phyloP scores from a whole-genome alignment of 1,140 invertebrate species.

The Eurosta solidaginis region DNA sequence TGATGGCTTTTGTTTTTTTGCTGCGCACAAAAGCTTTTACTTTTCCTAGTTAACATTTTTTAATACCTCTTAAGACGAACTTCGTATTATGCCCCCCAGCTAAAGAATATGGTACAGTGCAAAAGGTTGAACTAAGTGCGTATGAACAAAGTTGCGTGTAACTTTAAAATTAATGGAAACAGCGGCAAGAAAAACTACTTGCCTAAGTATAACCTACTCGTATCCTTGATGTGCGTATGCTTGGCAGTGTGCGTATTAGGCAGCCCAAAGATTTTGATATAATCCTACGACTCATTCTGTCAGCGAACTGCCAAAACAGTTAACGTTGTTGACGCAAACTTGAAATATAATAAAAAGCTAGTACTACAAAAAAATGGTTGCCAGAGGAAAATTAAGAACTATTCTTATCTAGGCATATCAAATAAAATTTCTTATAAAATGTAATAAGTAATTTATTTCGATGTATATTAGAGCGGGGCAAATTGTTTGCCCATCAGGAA shows the following conservation, averaged over 20 bases:
- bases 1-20: not conserved
- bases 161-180: slow-evolving; percentile 12
- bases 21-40: not conserved
- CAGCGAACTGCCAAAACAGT: not conserved
- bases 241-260: not conserved
- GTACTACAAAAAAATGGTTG: no score
- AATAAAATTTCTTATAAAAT: no score
- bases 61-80: not conserved
- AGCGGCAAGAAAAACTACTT: not conserved
- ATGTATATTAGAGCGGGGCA: no score
- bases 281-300: not conserved
- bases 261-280: not conserved
- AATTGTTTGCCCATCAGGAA: no score
- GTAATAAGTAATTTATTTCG: no score
- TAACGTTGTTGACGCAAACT: not conserved
- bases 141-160: not conserved
- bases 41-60: not conserved
- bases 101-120: not conserved
- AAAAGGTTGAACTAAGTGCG: not conserved
- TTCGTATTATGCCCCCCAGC: not conserved
- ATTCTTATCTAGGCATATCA: no score
- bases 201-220: no score
- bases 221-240: not conserved
- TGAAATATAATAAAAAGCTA: no score
- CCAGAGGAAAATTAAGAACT: no score